phyloP scores from a whole-genome alignment of 2,888 invertebrate genomes.

The Drosophila fungiperda region DNA sequence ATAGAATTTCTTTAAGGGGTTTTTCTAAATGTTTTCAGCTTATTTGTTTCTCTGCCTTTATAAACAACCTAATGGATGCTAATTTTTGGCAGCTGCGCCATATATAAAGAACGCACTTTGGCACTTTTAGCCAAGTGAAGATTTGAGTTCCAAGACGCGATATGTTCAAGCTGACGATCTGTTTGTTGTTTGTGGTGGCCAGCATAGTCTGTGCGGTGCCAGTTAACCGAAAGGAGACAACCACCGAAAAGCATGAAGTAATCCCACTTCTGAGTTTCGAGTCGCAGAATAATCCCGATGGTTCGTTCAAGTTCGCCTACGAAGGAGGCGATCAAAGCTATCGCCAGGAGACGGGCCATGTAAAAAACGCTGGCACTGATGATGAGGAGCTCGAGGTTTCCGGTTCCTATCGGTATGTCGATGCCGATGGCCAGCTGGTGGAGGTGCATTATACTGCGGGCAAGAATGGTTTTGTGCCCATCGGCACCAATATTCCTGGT shows the following conservation, averaged over 20 bases:
- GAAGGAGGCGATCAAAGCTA: constrained; percentile 80
- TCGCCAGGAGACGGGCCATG: constrained; percentile 73
- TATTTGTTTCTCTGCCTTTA: constrained; percentile 31
- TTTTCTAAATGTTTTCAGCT: constrained; percentile 24
- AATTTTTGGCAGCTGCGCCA: constrained; percentile 65
- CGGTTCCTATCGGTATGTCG: constrained; percentile 83
- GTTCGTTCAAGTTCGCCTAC: constrained; percentile 80
- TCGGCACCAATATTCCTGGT: constrained; percentile 78
- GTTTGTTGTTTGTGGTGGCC: constrained; percentile 68
- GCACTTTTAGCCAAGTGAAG: constrained; percentile 55
- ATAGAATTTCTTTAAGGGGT: constrained; percentile 66
- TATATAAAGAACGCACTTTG: constrained; percentile 71
- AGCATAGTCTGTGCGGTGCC: constrained; percentile 65
- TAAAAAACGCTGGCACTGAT: constrained; percentile 78
- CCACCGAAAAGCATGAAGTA: constrained; percentile 68
- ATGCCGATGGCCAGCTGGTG: constrained; percentile 78
- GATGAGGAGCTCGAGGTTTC: constrained; percentile 79
- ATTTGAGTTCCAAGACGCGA: constrained; percentile 33
- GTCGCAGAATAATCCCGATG: constrained; percentile 73
- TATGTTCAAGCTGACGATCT: constrained; percentile 77
- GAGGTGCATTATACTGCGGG: constrained; percentile 84
- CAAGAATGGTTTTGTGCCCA: constrained; percentile 84
- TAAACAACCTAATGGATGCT: constrained; percentile 74
- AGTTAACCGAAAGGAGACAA: constrained; percentile 49
- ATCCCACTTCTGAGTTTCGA: constrained; percentile 75